Evolutionary conservation across 2,888 invertebrate genomes (phyloP), one percentile per base, ranked within the genome.

Genomic region (Diaphora mendica): DNA sequence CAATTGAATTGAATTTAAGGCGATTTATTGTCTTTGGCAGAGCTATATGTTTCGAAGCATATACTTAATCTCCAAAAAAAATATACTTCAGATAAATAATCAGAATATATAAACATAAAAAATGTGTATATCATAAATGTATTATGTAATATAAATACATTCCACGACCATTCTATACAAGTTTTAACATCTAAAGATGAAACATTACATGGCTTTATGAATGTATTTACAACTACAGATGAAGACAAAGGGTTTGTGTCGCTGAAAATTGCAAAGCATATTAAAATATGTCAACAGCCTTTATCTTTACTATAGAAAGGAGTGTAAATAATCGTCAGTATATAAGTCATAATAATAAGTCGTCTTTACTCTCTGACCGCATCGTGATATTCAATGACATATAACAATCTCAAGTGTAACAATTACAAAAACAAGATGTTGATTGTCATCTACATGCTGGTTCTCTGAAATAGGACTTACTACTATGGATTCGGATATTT

Each of bases 231-330:
- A 64, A 64, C 39, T 65, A 55, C 51, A 20, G 51, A 55, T 65
- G 15, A 65, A 39, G 55, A 65, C 51, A 71, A 71, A 39, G 51
- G 51, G 15, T 65, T 33, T 65, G 48, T 30, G 33, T 65, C 8
- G 42, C n/a, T 62, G 44, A 70, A 62, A 17, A 62, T 30, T 62
- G 11, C 7, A 8, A 42, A 35, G 30, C 42, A 62, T 23, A 17
- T 30, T 23, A 51, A 69, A 42, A 30, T 42, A 26, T 30, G 62
- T 69, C 62, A 70, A 70, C 62, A 70, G 17, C 23, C 62, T 70
- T 62, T 62, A 26, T 62, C 26, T 59, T 30, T 42, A 8, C 42
- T 62, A 69, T 59, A 39, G 1, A 15, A 39, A 55, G 55, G 11
- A 55, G 55, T 35, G n/a, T 55, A 55, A 23, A 39, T n/a, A 33